A percentile compares a stretch with the other conserved stretches of the same genome.
phyloP scores from a whole-genome alignment of 2,888 invertebrate genomes.

The Eupithecia pulchellata region DNA sequence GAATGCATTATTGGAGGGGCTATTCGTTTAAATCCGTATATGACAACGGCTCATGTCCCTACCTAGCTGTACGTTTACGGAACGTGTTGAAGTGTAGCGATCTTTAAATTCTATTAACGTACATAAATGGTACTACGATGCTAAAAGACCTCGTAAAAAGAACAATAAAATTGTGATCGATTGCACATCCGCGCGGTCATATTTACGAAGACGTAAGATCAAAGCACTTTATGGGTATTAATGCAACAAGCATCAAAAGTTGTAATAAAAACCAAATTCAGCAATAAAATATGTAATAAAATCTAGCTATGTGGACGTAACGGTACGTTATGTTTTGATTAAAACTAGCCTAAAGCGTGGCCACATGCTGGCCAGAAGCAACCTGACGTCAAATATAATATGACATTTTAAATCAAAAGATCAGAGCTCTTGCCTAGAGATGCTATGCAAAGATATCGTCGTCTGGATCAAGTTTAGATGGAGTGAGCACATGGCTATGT shows the following conservation, averaged over 20 bases:
- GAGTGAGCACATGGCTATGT: neutral
- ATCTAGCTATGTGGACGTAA: constrained; percentile 39
- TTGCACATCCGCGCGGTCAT: constrained; percentile 50
- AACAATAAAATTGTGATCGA: constrained; percentile 62
- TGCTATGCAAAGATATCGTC: neutral
- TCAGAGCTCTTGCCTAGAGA: no score
- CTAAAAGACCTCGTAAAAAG: constrained; percentile 57
- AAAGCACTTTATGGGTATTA: constrained; percentile 41
- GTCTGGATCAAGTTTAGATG: neutral
- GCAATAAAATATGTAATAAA: constrained; percentile 57
- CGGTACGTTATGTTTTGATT: constrained; percentile 40
- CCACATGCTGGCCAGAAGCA: neutral
- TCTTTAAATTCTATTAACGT: neutral
- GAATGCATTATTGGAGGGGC: constrained; percentile 38
- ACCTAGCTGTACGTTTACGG: neutral
- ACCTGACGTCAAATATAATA: neutral
- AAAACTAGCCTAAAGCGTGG: constrained; percentile 23
- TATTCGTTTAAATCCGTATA: constrained; percentile 24
- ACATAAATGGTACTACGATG: constrained; percentile 32
- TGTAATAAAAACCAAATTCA: constrained; percentile 51
- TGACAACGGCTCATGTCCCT: constrained; percentile 1
- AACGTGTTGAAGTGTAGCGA: neutral
- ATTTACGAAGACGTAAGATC: constrained; percentile 41
- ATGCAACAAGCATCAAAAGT: constrained; percentile 45
- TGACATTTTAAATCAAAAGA: neutral